These are phyloP conservation scores for Amiota minor DNA, from an alignment of 2,888 invertebrate species.

Conservation along the genomic window DNA sequence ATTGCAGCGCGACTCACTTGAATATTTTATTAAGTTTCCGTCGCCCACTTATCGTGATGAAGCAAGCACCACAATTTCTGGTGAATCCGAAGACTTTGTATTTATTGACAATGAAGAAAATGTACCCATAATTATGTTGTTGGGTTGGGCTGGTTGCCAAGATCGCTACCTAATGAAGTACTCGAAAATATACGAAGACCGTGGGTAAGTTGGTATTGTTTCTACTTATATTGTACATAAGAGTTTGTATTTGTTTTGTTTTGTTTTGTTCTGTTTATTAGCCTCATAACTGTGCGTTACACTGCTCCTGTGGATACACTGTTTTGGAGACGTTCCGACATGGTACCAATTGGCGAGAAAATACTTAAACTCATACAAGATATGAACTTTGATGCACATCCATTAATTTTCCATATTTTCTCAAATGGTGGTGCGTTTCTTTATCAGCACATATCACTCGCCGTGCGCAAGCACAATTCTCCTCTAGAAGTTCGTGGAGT, in stretches of 20 bases:
- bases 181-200: slow-evolving; percentile 83
- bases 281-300: slow-evolving; percentile 82
- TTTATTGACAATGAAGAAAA: slow-evolving; percentile 78
- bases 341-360: slow-evolving; percentile 78
- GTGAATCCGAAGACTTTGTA: slow-evolving; percentile 75
- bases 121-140: slow-evolving; percentile 81
- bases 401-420: slow-evolving; percentile 83
- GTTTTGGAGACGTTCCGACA: slow-evolving; percentile 78
- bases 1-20: slow-evolving; percentile 74
- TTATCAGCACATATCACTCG: slow-evolving; percentile 79
- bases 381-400: slow-evolving; percentile 80
- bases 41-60: slow-evolving; percentile 74
- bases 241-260: not conserved
- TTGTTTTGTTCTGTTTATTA: slow-evolving; percentile 67
- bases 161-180: slow-evolving; percentile 86
- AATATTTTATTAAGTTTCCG: slow-evolving; percentile 79
- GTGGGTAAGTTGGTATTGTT: slow-evolving; percentile 76
- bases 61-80: slow-evolving; percentile 48
- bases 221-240: not conserved
- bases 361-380: slow-evolving; percentile 80
- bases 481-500: slow-evolving; percentile 76
- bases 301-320: slow-evolving; percentile 81
- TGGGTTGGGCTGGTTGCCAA: slow-evolving; percentile 88
- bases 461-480: slow-evolving; percentile 75
- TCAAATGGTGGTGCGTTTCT: slow-evolving; percentile 84